Evolutionary conservation across 1,140 invertebrate species (phyloP).

Genomic region (Ceratosolen fusciceps): DNA sequence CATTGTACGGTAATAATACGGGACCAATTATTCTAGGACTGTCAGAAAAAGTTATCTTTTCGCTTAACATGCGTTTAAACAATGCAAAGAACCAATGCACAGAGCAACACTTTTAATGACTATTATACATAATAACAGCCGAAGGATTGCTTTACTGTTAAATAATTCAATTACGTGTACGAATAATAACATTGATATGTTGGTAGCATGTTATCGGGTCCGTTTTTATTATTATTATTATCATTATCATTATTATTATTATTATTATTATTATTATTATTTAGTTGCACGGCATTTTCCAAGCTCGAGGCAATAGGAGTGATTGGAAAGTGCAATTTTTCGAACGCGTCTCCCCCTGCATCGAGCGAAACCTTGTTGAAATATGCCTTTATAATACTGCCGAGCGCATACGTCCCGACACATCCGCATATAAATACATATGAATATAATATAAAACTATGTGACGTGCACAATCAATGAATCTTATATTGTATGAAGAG

Average conservation of each 20-base stretch:
- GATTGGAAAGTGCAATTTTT: conserved; percentile 37
- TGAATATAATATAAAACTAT: conserved; percentile 8
- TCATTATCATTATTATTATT: too few species aligned
- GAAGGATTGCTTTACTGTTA: not conserved
- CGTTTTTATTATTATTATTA: not conserved
- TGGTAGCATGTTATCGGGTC: not conserved
- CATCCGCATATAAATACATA: conserved; percentile 1
- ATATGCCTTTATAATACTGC: conserved; percentile 39
- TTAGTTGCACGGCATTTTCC: conserved; percentile 18
- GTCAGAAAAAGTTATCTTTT: conserved; percentile 2
- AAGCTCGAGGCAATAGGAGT: not conserved
- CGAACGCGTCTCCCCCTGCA: conserved; percentile 14
- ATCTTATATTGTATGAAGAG: conserved; percentile 7
- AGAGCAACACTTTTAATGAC: not conserved
- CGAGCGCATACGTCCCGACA: not conserved
- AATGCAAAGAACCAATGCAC: not conserved
- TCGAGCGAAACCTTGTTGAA: conserved; percentile 18
- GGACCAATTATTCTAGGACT: conserved; percentile 45
- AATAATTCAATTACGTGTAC: not conserved
- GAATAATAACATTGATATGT: too few species aligned
- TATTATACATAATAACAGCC: not conserved
- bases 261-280: too few species aligned
- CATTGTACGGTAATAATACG: conserved; percentile 31
- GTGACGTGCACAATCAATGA: not conserved
- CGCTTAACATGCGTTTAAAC: not conserved